A percentile compares a stretch with the other conserved stretches of the same genome.
Conservation (phyloP, 2,113 vertebrate species). For the Lontra canadensis region DNA sequence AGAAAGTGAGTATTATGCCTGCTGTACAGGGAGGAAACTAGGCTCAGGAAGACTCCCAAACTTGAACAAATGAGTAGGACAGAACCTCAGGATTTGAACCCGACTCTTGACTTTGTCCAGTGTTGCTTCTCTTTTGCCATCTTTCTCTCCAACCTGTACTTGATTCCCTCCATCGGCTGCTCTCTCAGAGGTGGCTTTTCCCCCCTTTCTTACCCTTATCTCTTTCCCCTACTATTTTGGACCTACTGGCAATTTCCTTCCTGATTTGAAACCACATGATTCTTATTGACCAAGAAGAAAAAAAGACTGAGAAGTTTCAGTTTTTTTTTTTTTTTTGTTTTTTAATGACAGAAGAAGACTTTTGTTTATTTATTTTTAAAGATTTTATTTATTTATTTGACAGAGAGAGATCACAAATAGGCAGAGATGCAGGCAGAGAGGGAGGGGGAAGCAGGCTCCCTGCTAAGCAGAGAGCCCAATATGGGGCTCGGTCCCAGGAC, state of each 20-base stretch:
- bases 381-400: too few relatives aligned
- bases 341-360: background rate
- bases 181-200: background rate
- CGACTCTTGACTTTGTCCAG: background rate
- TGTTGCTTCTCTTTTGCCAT: background rate
- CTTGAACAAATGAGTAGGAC: background rate
- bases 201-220: background rate
- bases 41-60: background rate
- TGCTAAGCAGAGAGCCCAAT: too few relatives aligned
- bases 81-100: background rate
- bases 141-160: background rate
- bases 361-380: background rate
- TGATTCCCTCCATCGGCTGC: background rate
- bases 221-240: background rate
- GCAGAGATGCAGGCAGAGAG: too few relatives aligned
- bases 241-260: background rate
- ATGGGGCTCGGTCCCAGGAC: too few relatives aligned
- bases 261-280: slow-evolving; percentile 14
- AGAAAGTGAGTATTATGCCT: background rate
- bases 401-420: too few relatives aligned
- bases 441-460: too few relatives aligned
- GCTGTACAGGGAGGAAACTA: background rate
- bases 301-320: background rate
- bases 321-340: background rate
- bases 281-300: background rate